Conservation (phyloP, 2,113 vertebrate genomes). For the Datnioides undecimradiatus region DNA sequence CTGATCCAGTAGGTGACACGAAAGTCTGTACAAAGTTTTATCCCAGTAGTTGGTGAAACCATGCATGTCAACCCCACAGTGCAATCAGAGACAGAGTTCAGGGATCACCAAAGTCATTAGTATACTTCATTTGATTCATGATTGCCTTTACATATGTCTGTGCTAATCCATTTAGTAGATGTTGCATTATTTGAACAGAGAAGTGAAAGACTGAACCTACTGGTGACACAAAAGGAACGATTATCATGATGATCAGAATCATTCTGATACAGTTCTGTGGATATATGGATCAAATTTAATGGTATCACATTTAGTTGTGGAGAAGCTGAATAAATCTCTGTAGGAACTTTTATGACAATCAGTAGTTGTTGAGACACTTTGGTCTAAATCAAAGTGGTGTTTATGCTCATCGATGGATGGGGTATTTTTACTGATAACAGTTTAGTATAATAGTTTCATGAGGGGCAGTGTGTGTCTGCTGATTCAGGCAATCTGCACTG, state of each 20-base stretch:
- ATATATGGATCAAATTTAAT: too few relatives aligned
- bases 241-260: too few relatives aligned
- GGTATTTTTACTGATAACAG: background rate
- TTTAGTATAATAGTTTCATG: background rate
- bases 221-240: background rate
- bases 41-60: background rate
- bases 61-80: background rate
- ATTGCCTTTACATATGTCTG: too few relatives aligned
- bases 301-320: too few relatives aligned
- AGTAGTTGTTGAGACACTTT: too few relatives aligned
- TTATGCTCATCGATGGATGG: background rate
- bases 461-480: slow-evolving; percentile 8
- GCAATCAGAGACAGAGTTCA: background rate
- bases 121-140: too few relatives aligned
- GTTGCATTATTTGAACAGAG: background rate
- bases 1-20: background rate
- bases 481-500: background rate
- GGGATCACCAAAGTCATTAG: background rate
- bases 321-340: too few relatives aligned
- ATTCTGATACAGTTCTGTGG: too few relatives aligned
- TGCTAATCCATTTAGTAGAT: background rate
- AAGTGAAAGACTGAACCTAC: background rate
- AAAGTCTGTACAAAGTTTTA: background rate
- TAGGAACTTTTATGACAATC: too few relatives aligned
- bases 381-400: background rate